Percentiles rank a stretch among this genome's conserved stretches.
Conservation (phyloP, 1,140 invertebrate genomes). For the Pseudomyrmex cubaensis region DNA sequence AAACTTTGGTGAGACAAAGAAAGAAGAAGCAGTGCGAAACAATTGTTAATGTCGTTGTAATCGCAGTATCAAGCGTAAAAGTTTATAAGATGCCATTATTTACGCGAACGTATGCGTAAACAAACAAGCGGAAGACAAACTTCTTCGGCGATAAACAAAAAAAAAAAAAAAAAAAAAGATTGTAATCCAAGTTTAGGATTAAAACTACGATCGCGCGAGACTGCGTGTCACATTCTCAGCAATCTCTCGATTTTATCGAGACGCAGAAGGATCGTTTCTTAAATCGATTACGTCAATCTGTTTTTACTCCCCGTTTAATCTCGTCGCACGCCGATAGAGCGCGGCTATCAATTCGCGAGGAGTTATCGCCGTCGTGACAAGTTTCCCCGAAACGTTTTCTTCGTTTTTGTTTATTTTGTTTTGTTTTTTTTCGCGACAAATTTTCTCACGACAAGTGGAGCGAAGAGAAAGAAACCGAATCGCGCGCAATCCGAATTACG, state of each 20-base stretch:
- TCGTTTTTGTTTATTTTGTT: neutral
- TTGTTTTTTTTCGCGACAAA: too few species aligned
- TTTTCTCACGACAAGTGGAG: neutral
- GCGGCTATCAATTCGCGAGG: slow-evolving; percentile 21
- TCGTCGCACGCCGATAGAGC: neutral
- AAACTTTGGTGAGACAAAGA: too few species aligned
- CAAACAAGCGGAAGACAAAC: too few species aligned
- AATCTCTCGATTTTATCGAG: neutral
- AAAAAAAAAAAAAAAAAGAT: neutral
- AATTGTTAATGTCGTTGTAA: too few species aligned
- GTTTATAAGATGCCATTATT: too few species aligned
- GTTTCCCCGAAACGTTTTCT: neutral
- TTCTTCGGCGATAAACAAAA: neutral
- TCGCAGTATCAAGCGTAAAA: too few species aligned
- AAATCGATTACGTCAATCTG: slow-evolving; percentile 5
- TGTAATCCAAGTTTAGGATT: neutral
- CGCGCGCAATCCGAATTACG: slow-evolving; percentile 22
- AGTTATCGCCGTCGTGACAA: slow-evolving; percentile 3
- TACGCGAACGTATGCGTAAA: too few species aligned
- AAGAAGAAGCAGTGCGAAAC: too few species aligned
- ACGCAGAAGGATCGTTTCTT: neutral
- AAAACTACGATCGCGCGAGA: neutral
- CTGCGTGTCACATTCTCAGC: too few species aligned
- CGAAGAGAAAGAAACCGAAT: neutral
- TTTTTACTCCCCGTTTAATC: slow-evolving; percentile 27